Conservation (phyloP, 2,113 vertebrate genomes). For the Gnathonemus longibarbis region DNA sequence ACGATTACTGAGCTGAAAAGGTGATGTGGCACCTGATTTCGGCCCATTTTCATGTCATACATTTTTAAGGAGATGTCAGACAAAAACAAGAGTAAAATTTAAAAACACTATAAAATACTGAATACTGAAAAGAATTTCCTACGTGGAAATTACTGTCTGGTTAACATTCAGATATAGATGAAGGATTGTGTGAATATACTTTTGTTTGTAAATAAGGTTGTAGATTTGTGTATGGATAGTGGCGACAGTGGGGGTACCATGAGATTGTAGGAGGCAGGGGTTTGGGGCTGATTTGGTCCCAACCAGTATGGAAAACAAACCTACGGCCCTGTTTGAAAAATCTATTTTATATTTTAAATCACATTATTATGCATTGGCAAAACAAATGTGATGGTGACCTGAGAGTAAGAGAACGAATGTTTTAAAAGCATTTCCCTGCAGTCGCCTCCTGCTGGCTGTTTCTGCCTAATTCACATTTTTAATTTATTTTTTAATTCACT, state of each 20-base stretch:
- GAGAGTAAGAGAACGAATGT: neutral
- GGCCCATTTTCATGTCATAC: neutral
- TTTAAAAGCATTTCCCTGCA: neutral
- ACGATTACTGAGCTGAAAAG: neutral
- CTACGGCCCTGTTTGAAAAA: neutral
- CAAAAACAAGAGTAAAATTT: neutral
- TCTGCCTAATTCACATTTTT: constrained; percentile 3
- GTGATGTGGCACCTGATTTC: neutral
- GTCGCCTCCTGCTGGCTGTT: neutral
- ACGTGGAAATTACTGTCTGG: neutral
- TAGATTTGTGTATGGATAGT: neutral
- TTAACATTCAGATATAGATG: neutral
- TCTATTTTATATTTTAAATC: neutral
- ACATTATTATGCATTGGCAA: neutral
- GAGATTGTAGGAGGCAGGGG: too few relatives aligned
- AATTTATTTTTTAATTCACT: constrained; percentile 8
- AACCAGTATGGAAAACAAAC: neutral
- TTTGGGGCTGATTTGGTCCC: too few relatives aligned
- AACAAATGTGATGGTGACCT: neutral
- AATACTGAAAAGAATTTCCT: too few relatives aligned
- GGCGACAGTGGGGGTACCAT: neutral
- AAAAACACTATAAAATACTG: neutral
- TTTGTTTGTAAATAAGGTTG: neutral
- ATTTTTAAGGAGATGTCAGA: neutral
- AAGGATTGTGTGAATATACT: neutral